Evolutionary conservation across 2,113 vertebrate genomes (phyloP).

Genomic region (Archilochus colubris): DNA sequence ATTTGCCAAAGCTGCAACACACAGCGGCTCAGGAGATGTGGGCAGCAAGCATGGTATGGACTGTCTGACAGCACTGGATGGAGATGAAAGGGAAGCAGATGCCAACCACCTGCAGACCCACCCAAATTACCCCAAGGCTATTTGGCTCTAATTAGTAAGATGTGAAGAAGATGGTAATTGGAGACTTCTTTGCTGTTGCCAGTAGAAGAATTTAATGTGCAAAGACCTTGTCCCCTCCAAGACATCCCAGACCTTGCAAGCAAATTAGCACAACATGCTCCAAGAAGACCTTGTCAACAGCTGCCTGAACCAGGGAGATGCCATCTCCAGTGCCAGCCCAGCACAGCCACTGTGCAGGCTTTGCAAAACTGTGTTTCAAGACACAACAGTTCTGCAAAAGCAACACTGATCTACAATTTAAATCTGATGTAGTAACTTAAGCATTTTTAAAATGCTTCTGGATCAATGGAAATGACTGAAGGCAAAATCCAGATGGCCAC

Average conservation of each 20-base stretch:
- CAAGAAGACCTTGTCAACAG: conserved; percentile 5
- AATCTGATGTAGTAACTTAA: conserved; percentile 65
- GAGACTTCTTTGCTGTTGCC: background rate
- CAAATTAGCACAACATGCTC: conserved; percentile 1
- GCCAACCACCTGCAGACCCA: background rate
- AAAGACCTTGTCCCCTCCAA: background rate
- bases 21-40: background rate
- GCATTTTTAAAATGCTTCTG: conserved; percentile 60
- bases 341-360: background rate
- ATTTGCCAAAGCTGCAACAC: accelerated
- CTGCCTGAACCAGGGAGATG: background rate
- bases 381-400: conserved; percentile 49
- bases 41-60: background rate
- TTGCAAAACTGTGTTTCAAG: background rate
- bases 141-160: background rate
- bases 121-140: background rate
- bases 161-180: background rate
- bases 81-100: background rate
- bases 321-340: background rate
- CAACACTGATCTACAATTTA: conserved; percentile 68
- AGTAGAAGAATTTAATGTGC: conserved; percentile 2
- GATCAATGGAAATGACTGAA: conserved; percentile 74
- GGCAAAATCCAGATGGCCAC: conserved; percentile 64
- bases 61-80: background rate
- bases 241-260: background rate